A percentile compares a stretch with the other conserved stretches of the same genome.
These are phyloP conservation scores for Hirundichthys speculiger DNA, from an alignment of 2,113 vertebrate species.

Conservation along the genomic window DNA sequence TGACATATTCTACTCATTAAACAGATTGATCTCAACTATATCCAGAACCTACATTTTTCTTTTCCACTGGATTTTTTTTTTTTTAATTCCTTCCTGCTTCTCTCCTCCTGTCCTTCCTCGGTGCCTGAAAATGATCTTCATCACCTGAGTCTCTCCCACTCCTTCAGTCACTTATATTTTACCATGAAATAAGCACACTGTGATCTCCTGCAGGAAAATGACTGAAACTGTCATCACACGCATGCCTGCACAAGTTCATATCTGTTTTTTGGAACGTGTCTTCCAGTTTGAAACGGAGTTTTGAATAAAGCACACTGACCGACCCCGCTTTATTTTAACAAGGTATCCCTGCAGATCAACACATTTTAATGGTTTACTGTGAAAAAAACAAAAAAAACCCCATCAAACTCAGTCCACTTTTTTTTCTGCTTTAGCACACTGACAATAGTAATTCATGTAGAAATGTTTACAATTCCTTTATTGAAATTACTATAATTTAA, in stretches of 20 bases:
- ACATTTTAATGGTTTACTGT: no score
- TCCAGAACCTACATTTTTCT: no score
- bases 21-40: no score
- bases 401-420: no score
- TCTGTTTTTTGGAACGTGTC: neutral
- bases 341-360: neutral
- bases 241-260: neutral
- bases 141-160: neutral
- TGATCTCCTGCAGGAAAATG: neutral
- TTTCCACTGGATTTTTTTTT: neutral
- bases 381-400: no score
- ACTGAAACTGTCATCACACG: neutral
- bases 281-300: neutral
- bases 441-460: neutral
- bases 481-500: neutral
- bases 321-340: neutral
- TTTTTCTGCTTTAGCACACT: neutral
- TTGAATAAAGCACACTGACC: neutral
- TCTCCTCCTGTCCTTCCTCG: neutral
- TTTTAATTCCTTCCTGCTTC: neutral
- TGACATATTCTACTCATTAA: no score
- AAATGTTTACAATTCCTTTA: neutral
- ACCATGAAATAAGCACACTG: neutral
- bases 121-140: neutral
- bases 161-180: neutral